Evolutionary conservation across 2,113 vertebrate genomes (phyloP).

Genomic region (Pteropus alecto): DNA sequence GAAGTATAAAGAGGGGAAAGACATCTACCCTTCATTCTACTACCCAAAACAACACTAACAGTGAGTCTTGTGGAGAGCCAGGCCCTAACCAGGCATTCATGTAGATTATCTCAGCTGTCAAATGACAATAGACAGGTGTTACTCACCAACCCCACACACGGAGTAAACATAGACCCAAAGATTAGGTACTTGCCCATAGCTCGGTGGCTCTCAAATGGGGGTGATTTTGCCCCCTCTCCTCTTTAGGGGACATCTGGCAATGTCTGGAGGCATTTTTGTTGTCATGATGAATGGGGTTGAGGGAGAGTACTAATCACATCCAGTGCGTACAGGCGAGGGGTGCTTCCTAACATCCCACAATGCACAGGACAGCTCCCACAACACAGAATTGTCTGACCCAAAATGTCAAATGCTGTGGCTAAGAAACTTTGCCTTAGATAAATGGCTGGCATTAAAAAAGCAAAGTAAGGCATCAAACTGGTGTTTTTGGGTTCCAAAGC

Average conservation of each 20-base stretch:
- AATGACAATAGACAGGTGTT: background rate
- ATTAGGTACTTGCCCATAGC: background rate
- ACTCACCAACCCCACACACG: background rate
- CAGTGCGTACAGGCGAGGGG: background rate
- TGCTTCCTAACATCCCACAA: background rate
- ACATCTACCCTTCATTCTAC: background rate
- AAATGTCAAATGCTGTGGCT: background rate
- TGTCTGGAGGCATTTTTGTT: background rate
- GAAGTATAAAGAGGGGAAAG: background rate
- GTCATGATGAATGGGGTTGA: background rate
- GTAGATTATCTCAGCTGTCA: background rate
- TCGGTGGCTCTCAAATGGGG: background rate
- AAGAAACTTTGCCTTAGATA: background rate
- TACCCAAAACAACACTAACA: background rate
- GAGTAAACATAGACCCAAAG: background rate
- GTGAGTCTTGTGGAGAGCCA: background rate
- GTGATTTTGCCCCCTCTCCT: background rate
- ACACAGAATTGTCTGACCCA: background rate
- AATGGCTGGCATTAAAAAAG: background rate
- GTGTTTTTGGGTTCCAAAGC: background rate
- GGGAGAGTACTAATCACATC: background rate
- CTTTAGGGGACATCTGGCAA: background rate
- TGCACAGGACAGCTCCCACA: background rate
- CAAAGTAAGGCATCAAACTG: background rate
- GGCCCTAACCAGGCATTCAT: background rate